phyloP scores from a whole-genome alignment of 2,113 vertebrate species.

The Salvelinus alpinus region DNA sequence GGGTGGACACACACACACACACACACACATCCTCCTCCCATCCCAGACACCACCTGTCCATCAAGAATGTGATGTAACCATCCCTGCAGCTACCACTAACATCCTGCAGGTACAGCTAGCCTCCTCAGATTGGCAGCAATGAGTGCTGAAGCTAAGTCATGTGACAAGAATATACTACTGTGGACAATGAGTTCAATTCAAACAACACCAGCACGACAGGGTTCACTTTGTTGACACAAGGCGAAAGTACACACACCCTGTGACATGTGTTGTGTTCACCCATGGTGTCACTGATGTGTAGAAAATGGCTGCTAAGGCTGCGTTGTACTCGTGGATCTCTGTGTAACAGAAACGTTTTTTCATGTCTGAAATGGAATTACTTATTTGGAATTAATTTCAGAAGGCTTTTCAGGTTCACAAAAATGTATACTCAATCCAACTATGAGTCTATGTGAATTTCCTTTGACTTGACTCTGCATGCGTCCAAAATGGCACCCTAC shows the following conservation, averaged over 20 bases:
- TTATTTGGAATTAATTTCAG: too few relatives aligned
- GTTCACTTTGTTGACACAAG: not conserved
- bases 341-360: too few relatives aligned
- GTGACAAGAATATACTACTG: not conserved
- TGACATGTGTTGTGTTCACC: too few relatives aligned
- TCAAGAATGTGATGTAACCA: constrained; percentile 33
- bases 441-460: too few relatives aligned
- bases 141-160: not conserved
- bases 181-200: not conserved
- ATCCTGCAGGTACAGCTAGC: not conserved
- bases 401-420: too few relatives aligned
- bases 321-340: too few relatives aligned
- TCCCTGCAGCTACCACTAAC: constrained; percentile 4
- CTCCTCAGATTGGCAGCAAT: constrained; percentile 22
- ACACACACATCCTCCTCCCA: constrained; percentile 14
- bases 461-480: too few relatives aligned
- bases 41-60: constrained; percentile 19
- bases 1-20: constrained; percentile 23
- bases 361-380: too few relatives aligned
- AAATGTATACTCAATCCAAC: too few relatives aligned
- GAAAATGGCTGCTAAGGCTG: too few relatives aligned
- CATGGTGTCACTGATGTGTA: too few relatives aligned
- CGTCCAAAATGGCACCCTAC: too few relatives aligned
- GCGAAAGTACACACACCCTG: not conserved
- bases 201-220: not conserved